phyloP scores from a whole-genome alignment of 1,140 invertebrate genomes.

The Leptoteleia sp. region DNA sequence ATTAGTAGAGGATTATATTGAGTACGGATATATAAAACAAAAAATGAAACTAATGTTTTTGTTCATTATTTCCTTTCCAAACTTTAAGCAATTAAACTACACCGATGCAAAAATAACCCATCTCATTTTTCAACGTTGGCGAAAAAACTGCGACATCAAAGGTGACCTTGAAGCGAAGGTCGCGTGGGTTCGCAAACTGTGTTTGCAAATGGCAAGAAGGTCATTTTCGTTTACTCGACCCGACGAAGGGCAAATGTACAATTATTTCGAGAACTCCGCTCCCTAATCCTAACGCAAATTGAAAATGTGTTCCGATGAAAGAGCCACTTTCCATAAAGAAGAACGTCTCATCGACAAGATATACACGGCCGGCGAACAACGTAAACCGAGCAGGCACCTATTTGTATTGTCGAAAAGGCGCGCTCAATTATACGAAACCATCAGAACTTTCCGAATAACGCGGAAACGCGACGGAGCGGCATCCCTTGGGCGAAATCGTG shows the following conservation, averaged over 20 bases:
- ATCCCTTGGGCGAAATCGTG: conserved; percentile 63
- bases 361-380: conserved; percentile 43
- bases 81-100: no score
- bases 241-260: conserved; percentile 9
- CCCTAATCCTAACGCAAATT: conserved; percentile 23
- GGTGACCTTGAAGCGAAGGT: conserved; percentile 12
- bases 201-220: conserved; percentile 14
- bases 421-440: conserved; percentile 68
- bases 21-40: no score
- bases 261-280: conserved; percentile 14
- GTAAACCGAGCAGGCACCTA: conserved; percentile 51
- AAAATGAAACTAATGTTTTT: no score
- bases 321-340: conserved; percentile 46
- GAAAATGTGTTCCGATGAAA: conserved; percentile 49
- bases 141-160: background rate
- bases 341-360: conserved; percentile 52
- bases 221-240: conserved; percentile 23
- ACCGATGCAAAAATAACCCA: no score
- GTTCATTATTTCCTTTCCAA: no score
- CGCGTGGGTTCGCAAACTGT: background rate
- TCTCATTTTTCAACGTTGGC: no score
- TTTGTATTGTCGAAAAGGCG: conserved; percentile 63
- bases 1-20: no score
- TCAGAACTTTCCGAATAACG: conserved; percentile 73
- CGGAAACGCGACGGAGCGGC: conserved; percentile 50